Percentiles rank a stretch among this genome's conserved stretches.
Conservation (phyloP, 2,888 invertebrate species). For the Nemapogon koenigi region DNA sequence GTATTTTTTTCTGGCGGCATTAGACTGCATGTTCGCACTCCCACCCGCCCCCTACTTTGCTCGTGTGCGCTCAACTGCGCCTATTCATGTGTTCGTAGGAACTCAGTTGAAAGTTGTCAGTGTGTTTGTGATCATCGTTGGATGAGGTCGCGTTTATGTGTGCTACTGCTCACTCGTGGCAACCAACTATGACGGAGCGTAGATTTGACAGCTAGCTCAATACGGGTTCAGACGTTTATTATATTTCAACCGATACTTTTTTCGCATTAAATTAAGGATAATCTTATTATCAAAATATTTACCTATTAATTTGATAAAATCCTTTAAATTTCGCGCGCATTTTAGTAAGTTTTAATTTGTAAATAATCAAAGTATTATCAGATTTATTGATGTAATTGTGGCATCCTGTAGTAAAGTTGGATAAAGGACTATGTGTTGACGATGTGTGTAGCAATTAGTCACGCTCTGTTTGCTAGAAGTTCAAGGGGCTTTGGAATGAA, state of each 20-base stretch:
- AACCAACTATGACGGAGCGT: slow-evolving; percentile 66
- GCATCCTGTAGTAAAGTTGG: no score
- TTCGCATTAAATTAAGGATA: no score
- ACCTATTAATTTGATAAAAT: no score
- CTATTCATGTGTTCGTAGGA: slow-evolving; percentile 40
- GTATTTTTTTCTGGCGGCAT: slow-evolving; percentile 59
- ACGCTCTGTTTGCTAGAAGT: slow-evolving; percentile 42
- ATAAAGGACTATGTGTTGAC: slow-evolving; percentile 31
- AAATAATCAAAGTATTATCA: no score
- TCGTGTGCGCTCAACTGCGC: slow-evolving; percentile 46
- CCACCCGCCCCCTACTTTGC: slow-evolving; percentile 54
- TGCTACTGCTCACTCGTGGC: slow-evolving; percentile 59
- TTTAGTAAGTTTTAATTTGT: no score
- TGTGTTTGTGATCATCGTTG: slow-evolving; percentile 53
- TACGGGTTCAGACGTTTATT: slow-evolving; percentile 65
- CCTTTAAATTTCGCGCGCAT: no score
- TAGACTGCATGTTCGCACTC: slow-evolving; percentile 64
- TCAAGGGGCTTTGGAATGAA: slow-evolving; percentile 47
- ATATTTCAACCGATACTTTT: slow-evolving; percentile 55
- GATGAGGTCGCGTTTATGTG: slow-evolving; percentile 51
- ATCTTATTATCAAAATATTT: no score
- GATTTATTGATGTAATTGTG: no score
- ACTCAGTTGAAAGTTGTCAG: slow-evolving; percentile 54
- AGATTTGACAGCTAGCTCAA: slow-evolving; percentile 68
- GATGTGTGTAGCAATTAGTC: slow-evolving; percentile 50